A percentile compares a stretch with the other conserved stretches of the same genome.
These are phyloP conservation scores for Tillus elongatus DNA, from an alignment of 2,888 invertebrate genomes.

Conservation along the genomic window DNA sequence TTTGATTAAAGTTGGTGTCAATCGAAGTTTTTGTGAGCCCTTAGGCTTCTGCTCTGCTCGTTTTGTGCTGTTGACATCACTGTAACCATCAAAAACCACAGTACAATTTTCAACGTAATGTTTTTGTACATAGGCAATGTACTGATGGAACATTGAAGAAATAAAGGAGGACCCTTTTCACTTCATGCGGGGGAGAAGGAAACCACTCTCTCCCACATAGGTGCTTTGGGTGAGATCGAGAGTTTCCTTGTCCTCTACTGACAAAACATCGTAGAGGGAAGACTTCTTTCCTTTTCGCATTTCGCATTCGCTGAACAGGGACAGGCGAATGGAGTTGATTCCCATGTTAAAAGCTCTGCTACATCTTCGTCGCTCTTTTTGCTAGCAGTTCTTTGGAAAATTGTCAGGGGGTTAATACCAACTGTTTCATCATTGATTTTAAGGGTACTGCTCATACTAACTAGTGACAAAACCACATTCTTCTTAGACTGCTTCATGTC, in stretches of 20 bases:
- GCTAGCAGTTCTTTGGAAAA: slow-evolving; percentile 19
- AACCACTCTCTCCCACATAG: slow-evolving; percentile 11
- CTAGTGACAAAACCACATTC: slow-evolving; percentile 18
- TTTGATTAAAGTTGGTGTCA: no score
- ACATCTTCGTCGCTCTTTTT: slow-evolving; percentile 13
- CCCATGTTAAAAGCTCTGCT: slow-evolving; percentile 19
- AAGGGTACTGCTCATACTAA: slow-evolving; percentile 15
- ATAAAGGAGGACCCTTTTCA: slow-evolving; percentile 8
- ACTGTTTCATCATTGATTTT: slow-evolving; percentile 18
- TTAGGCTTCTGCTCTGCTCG: no score
- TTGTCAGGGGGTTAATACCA: slow-evolving; percentile 16
- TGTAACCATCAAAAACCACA: no score
- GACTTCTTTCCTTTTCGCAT: no score
- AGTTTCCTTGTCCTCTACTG: slow-evolving; percentile 7
- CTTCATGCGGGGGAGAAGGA: slow-evolving; percentile 11
- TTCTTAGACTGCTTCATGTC: slow-evolving; percentile 13
- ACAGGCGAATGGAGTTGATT: slow-evolving; percentile 17
- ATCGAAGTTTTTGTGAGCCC: no score
- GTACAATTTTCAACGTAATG: no score
- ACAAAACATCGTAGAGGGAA: no score
- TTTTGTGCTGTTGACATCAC: no score
- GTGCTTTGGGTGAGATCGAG: slow-evolving; percentile 9
- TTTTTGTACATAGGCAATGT: slow-evolving; percentile 10
- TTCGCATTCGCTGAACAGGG: no score
- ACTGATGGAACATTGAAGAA: slow-evolving; percentile 13